phyloP scores from a whole-genome alignment of 2,113 vertebrate genomes.

The Saccopteryx leptura region DNA sequence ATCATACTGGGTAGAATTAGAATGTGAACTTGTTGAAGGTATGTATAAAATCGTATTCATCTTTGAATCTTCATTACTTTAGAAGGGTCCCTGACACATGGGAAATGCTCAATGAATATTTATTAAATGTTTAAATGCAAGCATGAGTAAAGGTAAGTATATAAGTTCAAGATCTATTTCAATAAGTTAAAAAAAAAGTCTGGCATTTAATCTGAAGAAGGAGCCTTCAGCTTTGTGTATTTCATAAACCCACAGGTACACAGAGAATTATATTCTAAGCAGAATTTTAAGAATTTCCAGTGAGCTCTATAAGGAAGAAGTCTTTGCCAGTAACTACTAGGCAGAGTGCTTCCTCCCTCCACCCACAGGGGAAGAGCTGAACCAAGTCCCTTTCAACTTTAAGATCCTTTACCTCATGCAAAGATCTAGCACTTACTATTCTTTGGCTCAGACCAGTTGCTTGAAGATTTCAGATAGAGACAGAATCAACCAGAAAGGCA shows the following conservation, averaged over 20 bases:
- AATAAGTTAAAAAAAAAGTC: not conserved
- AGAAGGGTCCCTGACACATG: not conserved
- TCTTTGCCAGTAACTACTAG: not conserved
- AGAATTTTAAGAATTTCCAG: conserved; percentile 40
- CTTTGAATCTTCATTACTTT: conserved; percentile 41
- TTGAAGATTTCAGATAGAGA: not conserved
- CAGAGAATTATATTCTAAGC: conserved; percentile 6
- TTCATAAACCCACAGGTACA: not conserved
- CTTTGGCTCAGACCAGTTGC: not conserved
- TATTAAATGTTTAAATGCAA: conserved; percentile 53
- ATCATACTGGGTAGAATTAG: conserved; percentile 61
- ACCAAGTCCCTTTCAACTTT: not conserved
- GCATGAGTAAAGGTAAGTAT: conserved; percentile 23
- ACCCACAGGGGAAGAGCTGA: not conserved
- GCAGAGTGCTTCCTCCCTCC: not conserved
- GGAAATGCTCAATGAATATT: conserved; percentile 59
- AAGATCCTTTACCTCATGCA: not conserved
- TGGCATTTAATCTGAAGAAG: not conserved
- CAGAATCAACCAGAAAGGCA: not conserved
- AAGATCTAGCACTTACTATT: not conserved
- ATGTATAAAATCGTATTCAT: conserved; percentile 54
- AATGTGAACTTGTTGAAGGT: conserved; percentile 50
- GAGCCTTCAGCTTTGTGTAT: not conserved
- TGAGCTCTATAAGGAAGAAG: not conserved
- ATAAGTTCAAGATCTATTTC: conserved; percentile 15